phyloP scores from a whole-genome alignment of 1,140 invertebrate species.

The Prorops nasuta region DNA sequence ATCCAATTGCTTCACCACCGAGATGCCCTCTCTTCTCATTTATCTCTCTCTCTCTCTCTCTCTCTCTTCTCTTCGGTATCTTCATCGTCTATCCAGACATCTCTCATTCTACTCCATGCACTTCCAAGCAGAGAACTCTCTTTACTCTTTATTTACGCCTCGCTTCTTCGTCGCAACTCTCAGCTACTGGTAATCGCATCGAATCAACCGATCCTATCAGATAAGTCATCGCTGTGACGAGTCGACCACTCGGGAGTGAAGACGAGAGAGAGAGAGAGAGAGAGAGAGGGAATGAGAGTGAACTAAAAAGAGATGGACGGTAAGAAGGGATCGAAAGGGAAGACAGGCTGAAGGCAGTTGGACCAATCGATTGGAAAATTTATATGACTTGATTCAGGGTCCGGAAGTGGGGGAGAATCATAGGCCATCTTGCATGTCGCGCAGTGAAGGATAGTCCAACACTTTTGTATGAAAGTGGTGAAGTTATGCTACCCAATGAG shows the following conservation, averaged over 20 bases:
- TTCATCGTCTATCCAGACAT: background rate
- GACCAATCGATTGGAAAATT: slow-evolving; percentile 17
- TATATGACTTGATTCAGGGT: slow-evolving; percentile 12
- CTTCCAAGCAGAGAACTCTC: too few species aligned
- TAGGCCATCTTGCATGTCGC: background rate
- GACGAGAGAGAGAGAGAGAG: too few species aligned
- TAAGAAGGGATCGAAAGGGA: too few species aligned
- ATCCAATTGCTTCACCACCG: background rate
- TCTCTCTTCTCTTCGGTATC: background rate
- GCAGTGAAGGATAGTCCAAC: background rate
- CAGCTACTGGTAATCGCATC: background rate
- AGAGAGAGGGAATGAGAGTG: too few species aligned
- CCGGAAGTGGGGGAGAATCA: slow-evolving; percentile 9
- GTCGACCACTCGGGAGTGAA: too few species aligned
- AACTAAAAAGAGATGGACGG: too few species aligned
- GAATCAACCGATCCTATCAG: slow-evolving; percentile 1
- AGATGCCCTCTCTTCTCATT: background rate
- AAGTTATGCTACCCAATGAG: too few species aligned
- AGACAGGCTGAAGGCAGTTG: too few species aligned
- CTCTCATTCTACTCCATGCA: too few species aligned
- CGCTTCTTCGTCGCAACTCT: background rate
- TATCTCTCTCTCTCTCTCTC: background rate
- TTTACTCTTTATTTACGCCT: slow-evolving; percentile 10
- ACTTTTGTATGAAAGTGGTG: slow-evolving; percentile 5
- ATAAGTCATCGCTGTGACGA: too few species aligned